Percentiles rank a stretch among this genome's conserved stretches.
phyloP scores from a whole-genome alignment of 2,797 vertebrate genomes.

The Podargus strigoides region DNA sequence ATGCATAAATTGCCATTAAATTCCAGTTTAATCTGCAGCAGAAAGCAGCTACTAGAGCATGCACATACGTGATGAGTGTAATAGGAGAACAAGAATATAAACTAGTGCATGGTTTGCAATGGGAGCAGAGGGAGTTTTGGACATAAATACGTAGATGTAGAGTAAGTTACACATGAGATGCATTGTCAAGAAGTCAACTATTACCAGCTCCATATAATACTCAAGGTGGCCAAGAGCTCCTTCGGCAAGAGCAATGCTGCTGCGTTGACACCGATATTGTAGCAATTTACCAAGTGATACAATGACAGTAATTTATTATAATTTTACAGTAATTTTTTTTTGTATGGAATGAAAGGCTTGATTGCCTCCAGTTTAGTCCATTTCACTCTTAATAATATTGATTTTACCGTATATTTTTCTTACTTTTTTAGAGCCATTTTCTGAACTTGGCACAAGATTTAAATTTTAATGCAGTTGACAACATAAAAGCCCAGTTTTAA shows the following conservation, averaged over 20 bases:
- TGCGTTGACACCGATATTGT: not conserved
- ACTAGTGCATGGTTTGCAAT: too few species aligned
- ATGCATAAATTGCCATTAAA: not conserved
- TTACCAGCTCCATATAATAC: not conserved
- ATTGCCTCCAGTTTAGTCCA: slow-evolving; percentile 31
- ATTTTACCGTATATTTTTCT: slow-evolving; percentile 52
- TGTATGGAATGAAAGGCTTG: slow-evolving; percentile 1
- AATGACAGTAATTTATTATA: slow-evolving; percentile 45
- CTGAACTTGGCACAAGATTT: slow-evolving; percentile 52
- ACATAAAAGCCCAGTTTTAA: slow-evolving; percentile 50
- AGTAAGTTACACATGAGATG: not conserved
- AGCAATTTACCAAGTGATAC: slow-evolving; percentile 36
- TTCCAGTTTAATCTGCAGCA: not conserved
- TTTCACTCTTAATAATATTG: slow-evolving; percentile 60
- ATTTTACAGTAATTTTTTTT: slow-evolving; percentile 25
- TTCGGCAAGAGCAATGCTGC: not conserved
- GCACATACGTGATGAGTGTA: too few species aligned
- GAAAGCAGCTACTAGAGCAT: not conserved
- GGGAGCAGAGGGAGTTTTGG: not conserved
- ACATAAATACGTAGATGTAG: not conserved
- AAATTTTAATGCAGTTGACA: slow-evolving; percentile 48
- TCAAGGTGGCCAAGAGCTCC: not conserved
- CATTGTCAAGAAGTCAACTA: not conserved
- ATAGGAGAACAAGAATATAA: not conserved
- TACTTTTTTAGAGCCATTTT: slow-evolving; percentile 27